These are phyloP conservation scores for Cephus cinctus DNA, from an alignment of 1,140 invertebrate genomes.

Conservation along the genomic window DNA sequence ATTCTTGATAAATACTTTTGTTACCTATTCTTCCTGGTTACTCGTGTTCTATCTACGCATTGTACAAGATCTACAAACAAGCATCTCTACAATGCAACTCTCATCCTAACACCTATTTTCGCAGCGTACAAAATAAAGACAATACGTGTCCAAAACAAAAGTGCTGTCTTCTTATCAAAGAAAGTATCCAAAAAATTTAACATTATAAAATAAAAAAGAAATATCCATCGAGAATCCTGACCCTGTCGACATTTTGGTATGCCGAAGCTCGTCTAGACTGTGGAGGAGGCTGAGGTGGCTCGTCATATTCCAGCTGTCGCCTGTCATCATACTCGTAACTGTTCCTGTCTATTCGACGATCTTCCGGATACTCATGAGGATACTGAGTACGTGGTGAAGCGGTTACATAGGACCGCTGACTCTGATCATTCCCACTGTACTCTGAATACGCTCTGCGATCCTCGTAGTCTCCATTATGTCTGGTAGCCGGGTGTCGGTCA, in stretches of 20 bases:
- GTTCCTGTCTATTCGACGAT: conserved; percentile 38
- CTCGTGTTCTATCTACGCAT: no score
- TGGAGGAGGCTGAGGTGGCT: conserved; percentile 23
- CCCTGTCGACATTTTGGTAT: conserved; percentile 35
- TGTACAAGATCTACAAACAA: no score
- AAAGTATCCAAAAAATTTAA: no score
- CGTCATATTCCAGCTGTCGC: conserved; percentile 35
- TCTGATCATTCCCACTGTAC: conserved; percentile 33
- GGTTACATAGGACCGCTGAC: conserved; percentile 33
- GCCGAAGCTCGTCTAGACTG: conserved; percentile 24
- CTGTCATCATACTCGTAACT: conserved; percentile 40
- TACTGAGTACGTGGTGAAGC: conserved; percentile 43
- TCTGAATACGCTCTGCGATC: conserved; percentile 35
- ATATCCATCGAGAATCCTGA: conserved; percentile 15
- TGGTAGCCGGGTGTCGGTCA: conserved; percentile 30
- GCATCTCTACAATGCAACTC: no score
- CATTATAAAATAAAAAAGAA: neutral
- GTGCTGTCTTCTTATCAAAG: no score
- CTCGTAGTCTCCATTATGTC: conserved; percentile 45
- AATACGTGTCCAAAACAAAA: no score
- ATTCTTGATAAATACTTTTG: neutral
- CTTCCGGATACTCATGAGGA: conserved; percentile 35
- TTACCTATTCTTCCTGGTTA: no score
- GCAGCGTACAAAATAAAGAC: no score
- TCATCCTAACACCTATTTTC: no score